phyloP scores from a whole-genome alignment of 2,797 vertebrate species.

The Chelon labrosus region DNA sequence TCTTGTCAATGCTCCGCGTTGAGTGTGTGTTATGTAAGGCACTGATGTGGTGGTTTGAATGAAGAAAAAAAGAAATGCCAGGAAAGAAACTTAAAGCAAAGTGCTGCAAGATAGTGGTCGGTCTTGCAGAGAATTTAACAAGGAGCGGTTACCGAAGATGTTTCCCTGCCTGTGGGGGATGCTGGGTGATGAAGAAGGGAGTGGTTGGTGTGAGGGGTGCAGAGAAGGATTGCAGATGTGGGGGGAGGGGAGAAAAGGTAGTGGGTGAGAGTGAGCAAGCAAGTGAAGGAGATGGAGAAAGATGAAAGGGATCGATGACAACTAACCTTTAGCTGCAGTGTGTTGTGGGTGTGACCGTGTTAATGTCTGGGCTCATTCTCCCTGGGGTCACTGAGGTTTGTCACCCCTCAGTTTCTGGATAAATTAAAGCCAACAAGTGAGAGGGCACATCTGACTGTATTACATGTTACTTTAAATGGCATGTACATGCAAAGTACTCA shows the following conservation, averaged over 20 bases:
- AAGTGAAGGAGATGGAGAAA: constrained; percentile 50
- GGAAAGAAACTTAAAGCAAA: constrained; percentile 26
- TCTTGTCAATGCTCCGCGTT: constrained; percentile 19
- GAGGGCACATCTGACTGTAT: neutral
- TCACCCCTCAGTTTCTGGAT: constrained; percentile 21
- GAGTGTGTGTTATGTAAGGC: constrained; percentile 60
- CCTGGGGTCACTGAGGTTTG: constrained; percentile 13
- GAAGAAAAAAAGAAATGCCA: constrained; percentile 11
- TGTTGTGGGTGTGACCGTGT: constrained; percentile 59
- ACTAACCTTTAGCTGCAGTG: constrained; percentile 66
- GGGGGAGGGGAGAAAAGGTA: constrained; percentile 58
- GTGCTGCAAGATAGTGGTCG: constrained; percentile 16
- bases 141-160: constrained; percentile 10
- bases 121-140: neutral
- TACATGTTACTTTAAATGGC: constrained; percentile 1
- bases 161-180: constrained; percentile 27
- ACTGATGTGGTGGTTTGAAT: constrained; percentile 9
- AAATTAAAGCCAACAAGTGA: constrained; percentile 9
- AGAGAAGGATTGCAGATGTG: constrained; percentile 70
- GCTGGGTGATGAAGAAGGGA: constrained; percentile 62
- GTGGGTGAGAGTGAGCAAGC: constrained; percentile 39
- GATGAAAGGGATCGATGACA: constrained; percentile 60
- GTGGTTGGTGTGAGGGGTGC: constrained; percentile 70
- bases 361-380: constrained; percentile 13
- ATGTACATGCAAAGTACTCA: neutral